Evolutionary conservation across 2,797 vertebrate genomes (phyloP).

Genomic region (Hippoglossus hippoglossus): DNA sequence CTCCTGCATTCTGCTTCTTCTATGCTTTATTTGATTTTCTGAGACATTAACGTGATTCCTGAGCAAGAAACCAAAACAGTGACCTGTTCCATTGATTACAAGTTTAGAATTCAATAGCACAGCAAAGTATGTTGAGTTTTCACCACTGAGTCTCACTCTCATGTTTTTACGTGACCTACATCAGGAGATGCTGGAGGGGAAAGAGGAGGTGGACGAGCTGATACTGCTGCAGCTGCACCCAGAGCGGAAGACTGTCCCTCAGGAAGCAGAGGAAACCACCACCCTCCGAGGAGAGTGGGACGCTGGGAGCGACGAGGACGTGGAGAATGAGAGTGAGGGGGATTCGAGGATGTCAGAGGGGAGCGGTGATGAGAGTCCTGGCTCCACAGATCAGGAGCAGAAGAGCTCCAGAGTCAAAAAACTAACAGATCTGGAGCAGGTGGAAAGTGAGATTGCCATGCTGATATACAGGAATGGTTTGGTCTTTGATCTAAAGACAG

Average conservation of each 20-base stretch:
- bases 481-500: slow-evolving; percentile 71
- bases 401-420: slow-evolving; percentile 29
- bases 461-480: slow-evolving; percentile 75
- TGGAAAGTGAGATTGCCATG: slow-evolving; percentile 59
- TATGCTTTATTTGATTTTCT: no score
- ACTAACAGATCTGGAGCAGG: slow-evolving; percentile 34
- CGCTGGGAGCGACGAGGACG: background rate
- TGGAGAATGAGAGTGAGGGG: slow-evolving; percentile 8
- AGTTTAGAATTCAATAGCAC: background rate
- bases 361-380: slow-evolving; percentile 20
- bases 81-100: background rate
- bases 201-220: slow-evolving; percentile 69
- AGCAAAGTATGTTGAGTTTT: background rate
- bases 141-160: background rate
- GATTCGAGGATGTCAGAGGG: slow-evolving; percentile 28
- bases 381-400: slow-evolving; percentile 32
- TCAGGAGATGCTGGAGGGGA: slow-evolving; percentile 57
- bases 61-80: no score
- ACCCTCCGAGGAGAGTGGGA: slow-evolving; percentile 14
- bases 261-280: slow-evolving; percentile 20
- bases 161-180: slow-evolving; percentile 20
- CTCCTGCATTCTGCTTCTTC: no score
- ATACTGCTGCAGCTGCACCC: slow-evolving; percentile 37
- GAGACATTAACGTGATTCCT: no score
- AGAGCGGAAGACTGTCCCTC: slow-evolving; percentile 14